Conservation (phyloP, 1,140 invertebrate species). For the Drosophila malerkotliana region DNA sequence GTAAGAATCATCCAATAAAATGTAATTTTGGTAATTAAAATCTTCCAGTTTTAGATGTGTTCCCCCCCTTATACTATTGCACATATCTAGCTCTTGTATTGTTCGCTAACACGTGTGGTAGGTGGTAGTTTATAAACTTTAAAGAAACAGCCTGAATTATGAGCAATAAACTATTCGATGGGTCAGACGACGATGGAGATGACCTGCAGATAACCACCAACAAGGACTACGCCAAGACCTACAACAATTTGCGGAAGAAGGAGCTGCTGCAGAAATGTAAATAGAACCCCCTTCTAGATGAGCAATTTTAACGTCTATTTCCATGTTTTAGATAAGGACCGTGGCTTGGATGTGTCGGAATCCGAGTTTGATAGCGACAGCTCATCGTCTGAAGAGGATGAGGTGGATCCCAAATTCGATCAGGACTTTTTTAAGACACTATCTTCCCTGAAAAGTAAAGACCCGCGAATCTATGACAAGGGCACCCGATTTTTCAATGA, state of each 20-base stretch:
- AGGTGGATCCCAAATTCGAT: slow-evolving; percentile 88
- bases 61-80: no score
- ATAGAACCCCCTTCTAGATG: background rate
- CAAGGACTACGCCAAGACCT: slow-evolving; percentile 92
- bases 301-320: slow-evolving; percentile 5
- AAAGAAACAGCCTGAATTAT: slow-evolving; percentile 39
- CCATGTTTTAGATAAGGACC: slow-evolving; percentile 88
- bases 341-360: slow-evolving; percentile 87
- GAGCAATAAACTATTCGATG: slow-evolving; percentile 74
- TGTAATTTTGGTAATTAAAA: no score
- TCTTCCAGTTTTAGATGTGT: no score
- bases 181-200: slow-evolving; percentile 77
- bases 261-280: slow-evolving; percentile 94
- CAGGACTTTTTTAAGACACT: slow-evolving; percentile 94
- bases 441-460: slow-evolving; percentile 93
- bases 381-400: slow-evolving; percentile 86
- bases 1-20: no score
- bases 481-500: slow-evolving; percentile 89
- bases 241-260: slow-evolving; percentile 91
- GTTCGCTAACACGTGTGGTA: slow-evolving; percentile 26
- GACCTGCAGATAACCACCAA: slow-evolving; percentile 88
- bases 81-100: slow-evolving; percentile 15
- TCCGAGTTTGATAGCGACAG: slow-evolving; percentile 84
- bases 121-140: background rate
- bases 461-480: slow-evolving; percentile 94